Evolutionary conservation across 2,113 vertebrate genomes (phyloP), one percentile per base, ranked within the genome.

Genomic region (Saiga tatarica): DNA sequence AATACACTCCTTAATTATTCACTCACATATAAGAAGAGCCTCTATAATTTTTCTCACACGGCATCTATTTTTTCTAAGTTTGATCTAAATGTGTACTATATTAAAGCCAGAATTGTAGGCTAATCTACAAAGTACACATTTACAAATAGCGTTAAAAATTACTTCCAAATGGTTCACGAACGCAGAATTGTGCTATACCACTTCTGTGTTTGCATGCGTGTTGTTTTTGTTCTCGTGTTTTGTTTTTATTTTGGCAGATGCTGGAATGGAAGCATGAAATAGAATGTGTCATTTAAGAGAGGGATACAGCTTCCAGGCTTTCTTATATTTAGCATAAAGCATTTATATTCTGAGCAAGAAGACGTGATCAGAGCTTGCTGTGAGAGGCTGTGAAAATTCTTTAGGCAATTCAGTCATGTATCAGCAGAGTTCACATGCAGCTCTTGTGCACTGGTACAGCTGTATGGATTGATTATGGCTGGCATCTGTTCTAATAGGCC

Each of bases 41-140:
- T 36, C 55, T 71, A n/a, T 55, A 16, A 53, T 53, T 33, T 82
- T 91, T 28, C 50, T 81, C 79, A 82, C 50, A 42, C 0, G 36
- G 7, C 14, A 91, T 39, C 74, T 83, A 15, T 50, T n/a, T 89
- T 82, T 89, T 67, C 60, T 42, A 53, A 57, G 12, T 91, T 97
- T 62, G 17, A 91, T 45, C 55, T 86, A 91, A 94, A 97, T 50
- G 47, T 74, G 10, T 36, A 25, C 14, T 82, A 21, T 30, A 33
- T 91, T 85, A 90, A 96, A 97, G 47, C 23, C 60, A 96, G 94
- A 93, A 39, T 64, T 52, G 19, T 55, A 57, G 45, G 17, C 45
- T 60, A 42, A 93, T 55, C 36, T 95, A 79, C 59, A 23, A 67
- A 95, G 39, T 67, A 53, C 13, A 90, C 9, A 30, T 88, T 60